Conservation (phyloP, 2,888 invertebrate species). For the Gari tellinella region DNA sequence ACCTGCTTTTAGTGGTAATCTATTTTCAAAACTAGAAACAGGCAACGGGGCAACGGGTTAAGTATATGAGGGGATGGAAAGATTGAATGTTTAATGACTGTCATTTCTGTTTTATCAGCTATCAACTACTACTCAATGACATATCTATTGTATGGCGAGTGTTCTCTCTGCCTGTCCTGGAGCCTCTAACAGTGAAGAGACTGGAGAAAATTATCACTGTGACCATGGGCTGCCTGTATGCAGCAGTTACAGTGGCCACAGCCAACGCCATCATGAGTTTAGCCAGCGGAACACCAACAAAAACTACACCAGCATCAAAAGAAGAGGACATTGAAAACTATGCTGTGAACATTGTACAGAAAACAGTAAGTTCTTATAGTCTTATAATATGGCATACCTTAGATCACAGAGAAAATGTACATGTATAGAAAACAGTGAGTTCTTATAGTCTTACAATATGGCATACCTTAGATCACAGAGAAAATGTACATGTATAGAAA, state of each 20-base stretch:
- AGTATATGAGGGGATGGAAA: too few species aligned
- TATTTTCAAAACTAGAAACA: too few species aligned
- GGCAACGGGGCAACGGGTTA: too few species aligned
- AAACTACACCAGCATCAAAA: conserved; percentile 81
- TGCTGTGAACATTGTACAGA: conserved; percentile 93
- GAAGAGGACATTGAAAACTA: conserved; percentile 92
- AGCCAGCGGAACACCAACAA: conserved; percentile 74
- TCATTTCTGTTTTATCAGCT: conserved; percentile 85
- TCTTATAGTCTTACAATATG: too few species aligned
- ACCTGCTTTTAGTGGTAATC: too few species aligned
- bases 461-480: too few species aligned
- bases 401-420: too few species aligned
- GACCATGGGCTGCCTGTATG: conserved; percentile 92
- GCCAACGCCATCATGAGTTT: conserved; percentile 82
- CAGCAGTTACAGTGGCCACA: conserved; percentile 85
- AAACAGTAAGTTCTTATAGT: conserved; percentile 88
- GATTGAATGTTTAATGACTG: too few species aligned
- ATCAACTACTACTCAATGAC: conserved; percentile 93
- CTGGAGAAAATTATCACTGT: conserved; percentile 92
- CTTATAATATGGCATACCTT: too few species aligned
- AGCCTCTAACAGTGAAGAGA: conserved; percentile 93
- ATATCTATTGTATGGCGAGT: conserved; percentile 93
- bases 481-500: neutral
- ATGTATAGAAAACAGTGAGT: neutral
- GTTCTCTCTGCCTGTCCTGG: conserved; percentile 93